Percentiles rank a stretch among this genome's conserved stretches.
These are phyloP conservation scores for Chaenocephalus aceratus DNA, from an alignment of 2,113 vertebrate species.

Conservation along the genomic window DNA sequence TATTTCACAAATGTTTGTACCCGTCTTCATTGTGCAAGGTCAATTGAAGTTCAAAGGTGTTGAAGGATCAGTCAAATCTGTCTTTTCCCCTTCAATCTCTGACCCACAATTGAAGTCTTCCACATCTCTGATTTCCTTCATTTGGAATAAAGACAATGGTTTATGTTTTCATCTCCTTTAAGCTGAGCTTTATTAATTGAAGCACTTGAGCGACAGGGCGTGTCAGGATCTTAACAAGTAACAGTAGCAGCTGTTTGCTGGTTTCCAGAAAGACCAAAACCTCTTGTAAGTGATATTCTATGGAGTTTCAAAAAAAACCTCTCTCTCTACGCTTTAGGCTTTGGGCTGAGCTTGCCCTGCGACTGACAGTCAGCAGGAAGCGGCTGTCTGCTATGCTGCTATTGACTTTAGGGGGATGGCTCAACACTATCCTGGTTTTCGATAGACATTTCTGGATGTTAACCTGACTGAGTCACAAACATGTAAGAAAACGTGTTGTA, in stretches of 20 bases:
- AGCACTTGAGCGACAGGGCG: constrained; percentile 47
- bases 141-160: background rate
- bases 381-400: background rate
- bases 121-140: constrained; percentile 16
- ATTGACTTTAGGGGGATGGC: background rate
- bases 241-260: constrained; percentile 61
- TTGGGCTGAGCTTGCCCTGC: background rate
- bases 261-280: constrained; percentile 48
- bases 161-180: constrained; percentile 43
- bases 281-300: constrained; percentile 59
- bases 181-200: constrained; percentile 47
- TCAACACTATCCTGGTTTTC: background rate
- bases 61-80: background rate
- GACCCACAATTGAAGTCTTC: constrained; percentile 1
- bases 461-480: too few relatives aligned
- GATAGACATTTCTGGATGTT: background rate
- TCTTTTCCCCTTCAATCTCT: background rate
- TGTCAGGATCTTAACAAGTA: constrained; percentile 58
- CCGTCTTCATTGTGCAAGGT: constrained; percentile 26
- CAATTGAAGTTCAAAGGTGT: constrained; percentile 32
- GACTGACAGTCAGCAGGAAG: constrained; percentile 23
- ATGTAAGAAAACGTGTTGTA: too few relatives aligned
- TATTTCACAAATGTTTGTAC: constrained; percentile 31
- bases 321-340: constrained; percentile 1
- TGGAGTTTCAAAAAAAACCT: constrained; percentile 39